Evolutionary conservation across 2,113 vertebrate species (phyloP).

Genomic region (Columba janthina): DNA sequence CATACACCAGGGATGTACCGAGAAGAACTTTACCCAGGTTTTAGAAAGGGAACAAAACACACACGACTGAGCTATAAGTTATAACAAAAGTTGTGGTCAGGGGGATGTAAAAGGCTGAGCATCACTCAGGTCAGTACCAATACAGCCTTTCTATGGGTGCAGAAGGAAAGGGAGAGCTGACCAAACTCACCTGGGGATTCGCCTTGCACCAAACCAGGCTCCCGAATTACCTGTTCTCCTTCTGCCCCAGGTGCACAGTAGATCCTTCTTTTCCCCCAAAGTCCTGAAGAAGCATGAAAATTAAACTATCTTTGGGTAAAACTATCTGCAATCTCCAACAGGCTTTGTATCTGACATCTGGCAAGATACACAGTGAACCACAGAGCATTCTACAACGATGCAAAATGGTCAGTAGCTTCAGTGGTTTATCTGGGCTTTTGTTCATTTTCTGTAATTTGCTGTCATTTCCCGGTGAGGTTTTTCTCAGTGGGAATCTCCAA

Average conservation of each 20-base stretch:
- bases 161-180: neutral
- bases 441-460: neutral
- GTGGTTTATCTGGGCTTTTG: neutral
- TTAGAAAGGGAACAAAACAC: neutral
- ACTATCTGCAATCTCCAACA: neutral
- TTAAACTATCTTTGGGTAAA: neutral
- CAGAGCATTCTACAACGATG: neutral
- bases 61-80: neutral
- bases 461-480: neutral
- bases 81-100: neutral
- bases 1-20: neutral
- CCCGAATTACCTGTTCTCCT: neutral
- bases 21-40: neutral
- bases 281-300: neutral
- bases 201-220: neutral
- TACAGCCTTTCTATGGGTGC: neutral
- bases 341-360: neutral
- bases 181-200: neutral
- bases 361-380: neutral
- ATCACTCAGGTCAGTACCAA: neutral
- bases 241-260: neutral
- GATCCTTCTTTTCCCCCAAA: neutral
- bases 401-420: neutral
- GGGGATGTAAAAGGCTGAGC: neutral
- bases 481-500: neutral